Base-by-base conservation (phyloP, 2,888 invertebrate genomes). In the Synanthedon tipuliformis region DNA sequence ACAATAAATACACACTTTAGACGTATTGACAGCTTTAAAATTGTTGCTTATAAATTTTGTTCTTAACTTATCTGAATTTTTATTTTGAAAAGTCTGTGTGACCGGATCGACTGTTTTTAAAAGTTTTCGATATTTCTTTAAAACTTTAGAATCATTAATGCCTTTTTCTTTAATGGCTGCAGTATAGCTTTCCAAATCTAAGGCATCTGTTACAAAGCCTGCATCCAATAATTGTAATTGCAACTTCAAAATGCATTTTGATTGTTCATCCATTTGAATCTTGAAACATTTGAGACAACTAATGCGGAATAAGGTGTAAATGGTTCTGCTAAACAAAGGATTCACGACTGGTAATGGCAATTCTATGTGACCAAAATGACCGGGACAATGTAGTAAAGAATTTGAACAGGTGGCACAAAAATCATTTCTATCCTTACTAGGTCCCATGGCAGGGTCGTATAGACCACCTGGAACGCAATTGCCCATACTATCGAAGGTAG, bases 311-410 rank as follows among this genome's bases (percentile, higher is more conserved):
- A 96, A 73, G 1, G 88, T 89, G 53, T 89, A 90, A 15, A 98
- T 86, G 40, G 91, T 89, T 67, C 92, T 92, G 58, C 94, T 92
- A 68, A 96, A 96, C 50, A 99, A 71, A 0, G 99, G 98, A 88
- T 99, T 98, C 54, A 95, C 92, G 0, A 96, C 94, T 0, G 96
- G 92, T 11, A 98, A 81, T 0, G 96, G 95, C 1, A 99, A 84
- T 60, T 94, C 94, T 58, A 99, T 97, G 71, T 98, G 96, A 0
- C 99, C 99, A 78, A 96, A 93, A 80, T 99, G 99, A 0, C 99
- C 99, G 0, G 94, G 91, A 71, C 98, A 98, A 57, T 89, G 84
- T 7, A 89, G 71, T 50, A 90, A 73, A 15, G 88, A 89, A 59
- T 91, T 89, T 10, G 90, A 89, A 70, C 98, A 99, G 7, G 97